A percentile compares a stretch with the other conserved stretches of the same genome.
These are phyloP conservation scores for Lethenteron camtschaticum DNA, from an alignment of 2,113 vertebrate genomes.

Conservation along the genomic window DNA sequence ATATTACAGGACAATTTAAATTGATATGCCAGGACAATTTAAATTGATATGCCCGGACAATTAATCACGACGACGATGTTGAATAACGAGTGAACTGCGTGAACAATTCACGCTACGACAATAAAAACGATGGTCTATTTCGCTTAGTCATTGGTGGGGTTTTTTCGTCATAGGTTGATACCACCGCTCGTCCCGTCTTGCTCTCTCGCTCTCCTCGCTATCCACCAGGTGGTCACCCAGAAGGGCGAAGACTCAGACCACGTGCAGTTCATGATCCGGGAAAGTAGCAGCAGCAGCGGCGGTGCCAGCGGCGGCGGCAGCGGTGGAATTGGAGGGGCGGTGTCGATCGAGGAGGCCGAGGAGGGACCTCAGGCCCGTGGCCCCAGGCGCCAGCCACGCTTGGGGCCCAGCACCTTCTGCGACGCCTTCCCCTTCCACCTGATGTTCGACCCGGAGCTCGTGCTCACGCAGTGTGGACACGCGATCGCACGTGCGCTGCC, in stretches of 20 bases:
- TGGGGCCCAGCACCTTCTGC: slow-evolving; percentile 94
- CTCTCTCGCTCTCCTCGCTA: background rate
- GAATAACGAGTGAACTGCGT: too few relatives aligned
- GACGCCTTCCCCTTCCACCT: slow-evolving; percentile 96
- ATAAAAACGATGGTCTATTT: too few relatives aligned
- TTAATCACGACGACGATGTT: too few relatives aligned
- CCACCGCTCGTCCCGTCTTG: background rate
- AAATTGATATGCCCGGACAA: too few relatives aligned
- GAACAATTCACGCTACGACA: too few relatives aligned
- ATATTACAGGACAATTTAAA: too few relatives aligned
- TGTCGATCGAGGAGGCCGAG: background rate
- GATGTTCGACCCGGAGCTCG: slow-evolving; percentile 79
- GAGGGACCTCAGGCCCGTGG: too few relatives aligned
- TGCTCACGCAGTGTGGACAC: slow-evolving; percentile 87
- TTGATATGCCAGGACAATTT: too few relatives aligned
- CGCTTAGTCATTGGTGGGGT: too few relatives aligned
- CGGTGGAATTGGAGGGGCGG: slow-evolving; percentile 20
- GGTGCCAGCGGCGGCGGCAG: slow-evolving; percentile 90
- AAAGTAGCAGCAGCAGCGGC: slow-evolving; percentile 81
- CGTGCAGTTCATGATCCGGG: slow-evolving; percentile 93
- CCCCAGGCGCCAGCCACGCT: slow-evolving; percentile 18
- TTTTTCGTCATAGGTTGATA: too few relatives aligned
- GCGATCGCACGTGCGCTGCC: slow-evolving; percentile 89
- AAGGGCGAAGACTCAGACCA: slow-evolving; percentile 92
- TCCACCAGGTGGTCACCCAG: slow-evolving; percentile 63